Evolutionary conservation across 2,113 vertebrate species (phyloP).

Genomic region (Vidua chalybeata): DNA sequence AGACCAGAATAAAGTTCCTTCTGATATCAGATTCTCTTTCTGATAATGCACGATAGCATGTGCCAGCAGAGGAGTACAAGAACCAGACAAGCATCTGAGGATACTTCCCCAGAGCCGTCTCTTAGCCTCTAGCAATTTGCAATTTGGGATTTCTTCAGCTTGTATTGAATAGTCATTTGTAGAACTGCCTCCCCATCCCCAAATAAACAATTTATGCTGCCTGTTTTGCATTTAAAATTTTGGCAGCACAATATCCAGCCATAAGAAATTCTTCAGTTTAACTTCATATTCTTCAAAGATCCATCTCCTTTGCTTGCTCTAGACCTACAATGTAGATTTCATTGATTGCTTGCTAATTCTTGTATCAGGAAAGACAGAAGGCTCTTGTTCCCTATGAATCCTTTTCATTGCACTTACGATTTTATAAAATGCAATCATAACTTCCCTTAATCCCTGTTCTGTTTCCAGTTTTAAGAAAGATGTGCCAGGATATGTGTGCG

Average conservation of each 20-base stretch:
- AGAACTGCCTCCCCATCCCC: background rate
- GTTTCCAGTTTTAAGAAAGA: background rate
- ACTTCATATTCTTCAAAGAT: background rate
- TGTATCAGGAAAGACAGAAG: background rate
- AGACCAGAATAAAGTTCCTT: background rate
- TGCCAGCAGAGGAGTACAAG: background rate
- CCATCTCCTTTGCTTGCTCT: background rate
- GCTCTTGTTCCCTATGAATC: background rate
- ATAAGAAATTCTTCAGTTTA: background rate
- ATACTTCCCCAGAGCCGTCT: background rate
- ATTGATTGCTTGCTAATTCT: background rate
- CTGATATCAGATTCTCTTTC: background rate
- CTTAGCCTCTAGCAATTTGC: background rate
- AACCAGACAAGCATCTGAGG: background rate
- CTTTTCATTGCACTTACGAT: background rate
- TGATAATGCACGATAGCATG: background rate
- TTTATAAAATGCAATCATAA: background rate
- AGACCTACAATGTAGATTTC: background rate
- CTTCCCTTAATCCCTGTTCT: background rate
- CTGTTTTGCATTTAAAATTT: background rate
- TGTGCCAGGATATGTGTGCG: background rate
- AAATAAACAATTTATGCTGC: background rate
- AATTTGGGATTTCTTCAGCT: background rate
- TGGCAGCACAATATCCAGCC: background rate
- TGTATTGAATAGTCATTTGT: background rate